phyloP scores from a whole-genome alignment of 37 sponge, comb jelly and placozoan species.

The Oscarella lobularis region DNA sequence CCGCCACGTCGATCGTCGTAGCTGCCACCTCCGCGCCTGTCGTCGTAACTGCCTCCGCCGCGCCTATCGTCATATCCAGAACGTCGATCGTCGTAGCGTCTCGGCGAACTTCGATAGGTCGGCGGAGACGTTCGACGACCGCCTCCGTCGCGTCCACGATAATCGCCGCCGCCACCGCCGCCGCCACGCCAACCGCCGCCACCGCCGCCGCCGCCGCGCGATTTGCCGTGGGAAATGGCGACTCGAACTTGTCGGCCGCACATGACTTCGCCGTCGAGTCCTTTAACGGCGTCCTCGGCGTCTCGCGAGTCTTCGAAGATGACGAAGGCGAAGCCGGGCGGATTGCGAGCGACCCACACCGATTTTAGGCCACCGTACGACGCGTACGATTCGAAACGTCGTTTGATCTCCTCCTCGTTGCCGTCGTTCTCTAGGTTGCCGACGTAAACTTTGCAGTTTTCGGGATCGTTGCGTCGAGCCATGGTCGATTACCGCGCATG shows the following conservation, averaged over 20 bases:
- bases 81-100: not conserved
- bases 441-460: conserved; percentile 28
- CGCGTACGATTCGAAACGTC: conserved; percentile 15
- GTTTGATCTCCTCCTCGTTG: conserved; percentile 49
- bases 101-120: not conserved
- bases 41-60: too few relatives aligned
- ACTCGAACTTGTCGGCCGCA: conserved; percentile 55
- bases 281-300: conserved; percentile 49
- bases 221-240: conserved; percentile 24
- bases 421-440: conserved; percentile 33
- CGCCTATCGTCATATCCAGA: too few relatives aligned
- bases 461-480: not conserved
- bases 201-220: not conserved
- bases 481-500: too few relatives aligned
- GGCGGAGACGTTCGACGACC: not conserved
- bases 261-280: conserved; percentile 27
- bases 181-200: not conserved
- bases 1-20: too few relatives aligned
- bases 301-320: conserved; percentile 46
- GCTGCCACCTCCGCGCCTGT: too few relatives aligned
- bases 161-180: not conserved
- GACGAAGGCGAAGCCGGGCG: conserved; percentile 83
- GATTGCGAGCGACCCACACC: conserved; percentile 76
- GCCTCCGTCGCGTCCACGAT: too few relatives aligned
- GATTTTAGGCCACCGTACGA: conserved; percentile 33